These are phyloP conservation scores for Chauna torquata DNA, from an alignment of 2,113 vertebrate genomes.

Conservation along the genomic window DNA sequence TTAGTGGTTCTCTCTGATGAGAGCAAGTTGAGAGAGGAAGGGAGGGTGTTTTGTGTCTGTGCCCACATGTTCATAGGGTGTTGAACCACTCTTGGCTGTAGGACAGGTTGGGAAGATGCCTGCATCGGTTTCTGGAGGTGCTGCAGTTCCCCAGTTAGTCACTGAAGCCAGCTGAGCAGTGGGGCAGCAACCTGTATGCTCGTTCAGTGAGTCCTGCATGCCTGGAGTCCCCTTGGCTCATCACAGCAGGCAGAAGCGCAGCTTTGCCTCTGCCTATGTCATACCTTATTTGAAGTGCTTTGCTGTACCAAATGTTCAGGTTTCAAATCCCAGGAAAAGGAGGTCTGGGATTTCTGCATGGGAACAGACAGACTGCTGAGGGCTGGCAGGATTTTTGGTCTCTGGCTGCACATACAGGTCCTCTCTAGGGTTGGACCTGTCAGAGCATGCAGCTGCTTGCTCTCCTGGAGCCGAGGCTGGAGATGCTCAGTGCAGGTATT, in stretches of 20 bases:
- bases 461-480: not conserved
- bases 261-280: no score
- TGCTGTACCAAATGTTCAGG: not conserved
- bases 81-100: not conserved
- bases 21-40: not conserved
- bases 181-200: not conserved
- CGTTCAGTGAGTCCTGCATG: not conserved
- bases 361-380: not conserved
- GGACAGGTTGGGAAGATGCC: not conserved
- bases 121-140: not conserved
- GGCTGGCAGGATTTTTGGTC: not conserved
- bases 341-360: not conserved
- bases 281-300: not conserved
- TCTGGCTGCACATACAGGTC: not conserved
- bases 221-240: not conserved
- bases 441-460: not conserved
- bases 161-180: no score
- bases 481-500: not conserved
- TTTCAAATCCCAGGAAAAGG: not conserved
- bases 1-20: no score
- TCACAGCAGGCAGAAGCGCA: not conserved
- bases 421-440: fast-evolving
- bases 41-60: not conserved
- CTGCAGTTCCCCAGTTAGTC: not conserved
- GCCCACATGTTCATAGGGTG: not conserved